Percentiles rank a stretch among this genome's conserved stretches.
These are phyloP conservation scores for Alfaro cultratus DNA, from an alignment of 2,797 vertebrate species.

Conservation along the genomic window DNA sequence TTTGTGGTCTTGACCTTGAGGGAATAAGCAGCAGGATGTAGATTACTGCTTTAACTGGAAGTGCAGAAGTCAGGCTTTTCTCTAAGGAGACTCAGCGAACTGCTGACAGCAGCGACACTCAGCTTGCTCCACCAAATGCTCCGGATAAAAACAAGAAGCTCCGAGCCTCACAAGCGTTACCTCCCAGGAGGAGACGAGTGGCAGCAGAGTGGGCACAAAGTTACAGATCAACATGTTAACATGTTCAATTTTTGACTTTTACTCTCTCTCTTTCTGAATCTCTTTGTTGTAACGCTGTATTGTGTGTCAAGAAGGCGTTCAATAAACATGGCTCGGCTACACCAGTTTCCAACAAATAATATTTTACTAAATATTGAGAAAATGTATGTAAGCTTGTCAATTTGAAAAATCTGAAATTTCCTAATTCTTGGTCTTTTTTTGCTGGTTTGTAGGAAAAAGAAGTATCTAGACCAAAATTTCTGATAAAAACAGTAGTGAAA, in stretches of 20 bases:
- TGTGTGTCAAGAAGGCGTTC: neutral
- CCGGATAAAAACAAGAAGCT: slow-evolving; percentile 28
- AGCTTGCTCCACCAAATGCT: slow-evolving; percentile 7
- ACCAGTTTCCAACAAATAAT: neutral
- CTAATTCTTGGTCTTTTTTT: neutral
- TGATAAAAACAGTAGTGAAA: neutral
- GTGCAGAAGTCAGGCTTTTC: slow-evolving; percentile 51
- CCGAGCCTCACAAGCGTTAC: neutral
- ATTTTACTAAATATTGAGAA: neutral
- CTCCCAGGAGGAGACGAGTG: slow-evolving; percentile 3
- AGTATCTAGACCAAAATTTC: neutral
- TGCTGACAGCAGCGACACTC: slow-evolving; percentile 39
- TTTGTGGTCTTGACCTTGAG: slow-evolving; percentile 28
- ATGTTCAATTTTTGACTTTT: neutral
- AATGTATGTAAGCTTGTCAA: neutral
- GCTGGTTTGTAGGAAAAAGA: no score
- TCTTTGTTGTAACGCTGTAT: neutral
- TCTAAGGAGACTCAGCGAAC: slow-evolving; percentile 34
- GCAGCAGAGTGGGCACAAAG: neutral
- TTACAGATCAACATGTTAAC: neutral
- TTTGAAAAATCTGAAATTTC: neutral
- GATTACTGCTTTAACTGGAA: slow-evolving; percentile 41
- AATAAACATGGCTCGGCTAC: neutral
- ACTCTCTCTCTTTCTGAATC: neutral
- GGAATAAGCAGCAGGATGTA: slow-evolving; percentile 25